phyloP scores from a whole-genome alignment of 2,113 vertebrate species.

The Entomyzon cyanotis region DNA sequence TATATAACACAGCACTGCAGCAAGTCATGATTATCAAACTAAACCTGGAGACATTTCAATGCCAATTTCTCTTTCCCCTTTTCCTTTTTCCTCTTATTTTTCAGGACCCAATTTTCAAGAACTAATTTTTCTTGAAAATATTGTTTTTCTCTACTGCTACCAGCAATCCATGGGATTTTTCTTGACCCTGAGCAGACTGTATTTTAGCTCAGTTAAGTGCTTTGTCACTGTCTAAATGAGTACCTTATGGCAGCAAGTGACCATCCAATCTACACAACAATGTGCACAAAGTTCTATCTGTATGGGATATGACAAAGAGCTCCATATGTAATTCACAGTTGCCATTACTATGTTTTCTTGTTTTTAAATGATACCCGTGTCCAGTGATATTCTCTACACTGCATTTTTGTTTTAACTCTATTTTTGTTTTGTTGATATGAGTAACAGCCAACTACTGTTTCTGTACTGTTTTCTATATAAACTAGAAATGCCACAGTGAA shows the following conservation, averaged over 20 bases:
- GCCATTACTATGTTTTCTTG: background rate
- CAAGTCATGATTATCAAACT: background rate
- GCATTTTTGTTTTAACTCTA: background rate
- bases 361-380: background rate
- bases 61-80: background rate
- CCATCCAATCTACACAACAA: background rate
- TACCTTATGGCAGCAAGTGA: background rate
- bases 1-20: background rate
- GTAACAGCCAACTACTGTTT: background rate
- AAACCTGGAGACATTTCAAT: background rate
- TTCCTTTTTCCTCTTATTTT: background rate
- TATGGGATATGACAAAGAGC: background rate
- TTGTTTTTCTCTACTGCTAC: background rate
- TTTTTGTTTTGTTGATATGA: background rate
- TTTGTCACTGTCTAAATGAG: background rate
- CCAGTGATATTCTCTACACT: background rate
- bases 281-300: background rate
- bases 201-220: background rate
- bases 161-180: background rate
- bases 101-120: background rate
- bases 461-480: background rate
- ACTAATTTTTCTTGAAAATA: background rate
- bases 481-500: background rate
- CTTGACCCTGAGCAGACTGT: background rate
- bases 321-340: background rate